phyloP scores from a whole-genome alignment of 2,113 vertebrate genomes.

The Tenrec ecaudatus region DNA sequence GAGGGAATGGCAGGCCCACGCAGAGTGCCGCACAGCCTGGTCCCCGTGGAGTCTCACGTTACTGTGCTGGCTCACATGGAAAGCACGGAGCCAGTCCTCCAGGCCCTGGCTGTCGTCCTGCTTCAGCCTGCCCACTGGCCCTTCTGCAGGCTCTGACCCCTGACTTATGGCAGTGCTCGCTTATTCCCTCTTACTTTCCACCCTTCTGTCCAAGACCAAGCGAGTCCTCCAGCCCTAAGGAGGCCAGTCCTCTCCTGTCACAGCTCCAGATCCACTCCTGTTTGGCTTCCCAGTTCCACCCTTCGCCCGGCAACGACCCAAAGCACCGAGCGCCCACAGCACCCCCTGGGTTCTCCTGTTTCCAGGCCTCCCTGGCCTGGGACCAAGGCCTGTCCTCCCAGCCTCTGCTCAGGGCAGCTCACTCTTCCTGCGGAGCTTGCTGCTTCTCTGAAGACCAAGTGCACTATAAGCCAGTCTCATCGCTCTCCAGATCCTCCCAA shows the following conservation, averaged over 20 bases:
- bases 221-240: conserved; percentile 2
- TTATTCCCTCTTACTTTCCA: conserved; percentile 58
- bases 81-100: not conserved
- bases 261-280: not conserved
- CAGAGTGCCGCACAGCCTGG: not conserved
- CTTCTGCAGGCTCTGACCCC: not conserved
- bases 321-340: conserved; percentile 9
- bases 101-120: not conserved
- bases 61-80: not conserved
- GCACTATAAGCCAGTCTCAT: not conserved
- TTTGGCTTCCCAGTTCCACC: not conserved
- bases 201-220: conserved; percentile 39
- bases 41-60: not conserved
- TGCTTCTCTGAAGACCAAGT: not conserved
- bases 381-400: not conserved
- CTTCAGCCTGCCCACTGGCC: not conserved
- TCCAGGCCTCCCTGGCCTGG: not conserved
- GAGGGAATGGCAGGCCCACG: not conserved
- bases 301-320: conserved; percentile 33
- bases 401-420: not conserved
- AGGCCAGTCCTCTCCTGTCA: conserved; percentile 24
- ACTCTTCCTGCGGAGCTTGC: not conserved
- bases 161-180: not conserved
- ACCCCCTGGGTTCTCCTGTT: not conserved
- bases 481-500: not conserved